Conservation (phyloP, 2,888 invertebrate species). For the Clanis bilineata region DNA sequence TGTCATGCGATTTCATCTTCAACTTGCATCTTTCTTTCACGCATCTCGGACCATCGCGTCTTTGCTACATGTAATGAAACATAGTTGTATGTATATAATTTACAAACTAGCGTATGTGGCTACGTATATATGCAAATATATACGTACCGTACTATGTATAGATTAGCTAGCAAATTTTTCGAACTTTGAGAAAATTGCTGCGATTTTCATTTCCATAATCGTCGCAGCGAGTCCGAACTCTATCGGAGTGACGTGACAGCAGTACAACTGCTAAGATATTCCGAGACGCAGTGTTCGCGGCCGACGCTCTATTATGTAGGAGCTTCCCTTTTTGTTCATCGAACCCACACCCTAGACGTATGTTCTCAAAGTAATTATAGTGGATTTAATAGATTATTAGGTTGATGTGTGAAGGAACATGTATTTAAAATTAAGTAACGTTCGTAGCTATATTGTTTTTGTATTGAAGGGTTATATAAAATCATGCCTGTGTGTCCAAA, state of each 20-base stretch:
- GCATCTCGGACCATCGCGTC: too few species aligned
- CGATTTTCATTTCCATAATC: constrained; percentile 29
- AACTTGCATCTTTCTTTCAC: too few species aligned
- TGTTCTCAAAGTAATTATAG: constrained; percentile 27
- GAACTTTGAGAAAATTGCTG: neutral
- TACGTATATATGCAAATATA: too few species aligned
- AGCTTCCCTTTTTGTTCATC: constrained; percentile 52
- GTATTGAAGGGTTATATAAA: neutral
- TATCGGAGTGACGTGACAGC: constrained; percentile 51
- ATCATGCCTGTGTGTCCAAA: too few species aligned
- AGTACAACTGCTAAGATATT: constrained; percentile 68
- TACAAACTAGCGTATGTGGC: too few species aligned
- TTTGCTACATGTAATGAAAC: too few species aligned
- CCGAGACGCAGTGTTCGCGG: constrained; percentile 60
- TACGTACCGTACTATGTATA: too few species aligned
- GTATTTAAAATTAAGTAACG: neutral
- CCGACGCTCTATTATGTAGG: constrained; percentile 65
- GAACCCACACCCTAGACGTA: constrained; percentile 43
- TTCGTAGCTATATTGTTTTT: neutral
- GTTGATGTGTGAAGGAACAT: constrained; percentile 3
- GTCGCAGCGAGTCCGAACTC: constrained; percentile 34
- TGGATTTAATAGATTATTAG: constrained; percentile 17
- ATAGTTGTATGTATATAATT: too few species aligned
- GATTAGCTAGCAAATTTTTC: neutral
- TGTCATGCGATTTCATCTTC: too few species aligned